These are phyloP conservation scores for Perodicticus potto DNA, from an alignment of 2,797 vertebrate species.

Conservation along the genomic window DNA sequence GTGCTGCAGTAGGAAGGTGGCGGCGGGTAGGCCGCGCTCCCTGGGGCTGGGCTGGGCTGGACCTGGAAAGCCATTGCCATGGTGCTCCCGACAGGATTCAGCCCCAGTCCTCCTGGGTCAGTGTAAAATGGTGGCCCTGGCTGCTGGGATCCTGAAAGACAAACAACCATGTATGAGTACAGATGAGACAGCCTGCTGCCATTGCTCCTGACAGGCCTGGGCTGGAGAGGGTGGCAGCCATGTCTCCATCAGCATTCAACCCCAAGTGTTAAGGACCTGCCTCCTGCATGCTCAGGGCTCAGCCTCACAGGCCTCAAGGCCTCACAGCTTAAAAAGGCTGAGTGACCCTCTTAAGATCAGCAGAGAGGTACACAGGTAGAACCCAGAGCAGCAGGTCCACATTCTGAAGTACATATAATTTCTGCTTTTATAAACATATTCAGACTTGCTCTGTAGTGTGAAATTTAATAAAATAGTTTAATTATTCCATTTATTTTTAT, in stretches of 20 bases:
- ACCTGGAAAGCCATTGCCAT: conserved; percentile 91
- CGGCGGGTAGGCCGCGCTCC: conserved; percentile 93
- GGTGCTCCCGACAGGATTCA: conserved; percentile 84
- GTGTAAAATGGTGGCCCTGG: conserved; percentile 93
- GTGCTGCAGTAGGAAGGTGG: conserved; percentile 98
- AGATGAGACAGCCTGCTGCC: neutral
- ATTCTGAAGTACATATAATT: neutral
- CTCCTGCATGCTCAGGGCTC: too few species aligned
- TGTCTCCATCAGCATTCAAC: accelerated
- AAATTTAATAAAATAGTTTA: neutral
- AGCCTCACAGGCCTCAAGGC: neutral
- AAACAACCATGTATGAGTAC: neutral
- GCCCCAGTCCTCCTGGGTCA: conserved; percentile 90
- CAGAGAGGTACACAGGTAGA: neutral
- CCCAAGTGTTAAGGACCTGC: neutral
- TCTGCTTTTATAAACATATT: neutral
- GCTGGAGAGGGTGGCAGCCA: accelerated
- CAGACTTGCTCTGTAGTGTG: neutral
- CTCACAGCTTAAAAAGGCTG: neutral
- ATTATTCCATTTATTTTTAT: neutral
- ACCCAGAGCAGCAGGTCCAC: neutral
- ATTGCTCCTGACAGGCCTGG: accelerated
- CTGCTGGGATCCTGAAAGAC: conserved; percentile 92
- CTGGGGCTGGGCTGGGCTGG: conserved; percentile 91
- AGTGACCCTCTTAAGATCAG: too few species aligned